Evolutionary conservation across 2,113 vertebrate species (phyloP), one percentile per base, ranked within the genome.

Genomic region (Lynx canadensis): DNA sequence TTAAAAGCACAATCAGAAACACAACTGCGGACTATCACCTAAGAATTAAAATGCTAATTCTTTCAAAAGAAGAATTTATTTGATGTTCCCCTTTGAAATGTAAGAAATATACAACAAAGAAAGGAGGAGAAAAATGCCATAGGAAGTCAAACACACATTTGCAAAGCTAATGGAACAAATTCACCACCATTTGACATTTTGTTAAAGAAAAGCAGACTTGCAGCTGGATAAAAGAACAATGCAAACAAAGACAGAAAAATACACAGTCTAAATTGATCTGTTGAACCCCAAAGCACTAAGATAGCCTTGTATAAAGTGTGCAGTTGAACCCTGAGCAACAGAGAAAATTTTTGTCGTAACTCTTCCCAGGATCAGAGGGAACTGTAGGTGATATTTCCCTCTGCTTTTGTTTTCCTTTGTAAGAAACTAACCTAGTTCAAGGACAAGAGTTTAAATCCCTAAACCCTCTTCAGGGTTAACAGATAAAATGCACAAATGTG

Each of bases 161-260:
- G 85, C 97, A 97, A 96, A 98, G 94, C 92, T 98, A 98, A 99
- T 98, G 98, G 98, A 97, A 96, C 96, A 97, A 98, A 99, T 92
- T 91, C 98, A 88, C 71, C 94, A 97, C 89, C 95, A 91, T 96
- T 97, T 98, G 97, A 82, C 97, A 98, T 98, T 98, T 98, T 94
- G 88, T 96, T 97, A 85, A 97, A 97, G 95, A 94, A 98, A 97
- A 94, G 95, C 38, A 80, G 94, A 73, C 93, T 96, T 94, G 50
- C 92, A 96, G 91, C 89, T 94, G 55, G 88, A 97, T 93, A 95
- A 97, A 98, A 98, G 96, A 97, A 98, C 94, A 98, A 96, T 97
- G 97, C 97, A 98, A 98, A 98, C 96, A 97, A 91, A 98, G 95
- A 93, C 78, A 81, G 90, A 97, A 96, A 98, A 98, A 97, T 1